Evolutionary conservation across 2,888 invertebrate genomes (phyloP), one percentile per base, ranked within the genome.

Genomic region (Clistopyga incitator): DNA sequence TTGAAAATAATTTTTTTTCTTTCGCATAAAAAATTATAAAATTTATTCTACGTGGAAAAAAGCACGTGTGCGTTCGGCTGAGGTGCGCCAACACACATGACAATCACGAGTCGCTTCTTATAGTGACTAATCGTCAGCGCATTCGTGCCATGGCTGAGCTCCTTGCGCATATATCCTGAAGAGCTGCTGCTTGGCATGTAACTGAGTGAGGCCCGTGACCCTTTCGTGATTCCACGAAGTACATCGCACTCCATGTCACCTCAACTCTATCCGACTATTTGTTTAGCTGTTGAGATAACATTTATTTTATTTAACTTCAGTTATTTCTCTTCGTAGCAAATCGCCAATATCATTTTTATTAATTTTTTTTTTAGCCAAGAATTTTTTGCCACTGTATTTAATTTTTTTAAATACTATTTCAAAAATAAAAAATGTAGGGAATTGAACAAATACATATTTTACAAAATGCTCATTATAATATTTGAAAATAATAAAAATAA

Each of bases 121-220:
- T 76, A 83, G 82, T 83, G 85, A 85, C 81, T 84, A 84, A 85
- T 85, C 77, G 80, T 70, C 72, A 59, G 70, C 74, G 84, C 85
- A 85, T 81, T 68, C 81, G 81, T 84, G 85, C 85, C 83, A 84
- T 83, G 85, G 84, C 79, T 85, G 78, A 76, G 56, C 42, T 54
- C 61, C 42, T 50, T 72, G 72, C 80, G 77, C 70, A 78, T 84
- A 78, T 84, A 85, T 81, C 64, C 61, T 77, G 23, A 64, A 64
- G 47, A 15, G 52, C 47, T 15, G 54, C 42, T 29, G 59, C 42
- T 47, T 20, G 59, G 18, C 29, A 34, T 54, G 54, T 52, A 34
- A 25, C 15, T 45, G n/a, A n/a, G 45, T 61, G 59, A 42, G 70
- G 79, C 82, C 79, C 82, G 79, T 83, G 82, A 83, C 75, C 79